Evolutionary conservation across 1,140 invertebrate genomes (phyloP).

Genomic region (Lysiphlebus fabarum): DNA sequence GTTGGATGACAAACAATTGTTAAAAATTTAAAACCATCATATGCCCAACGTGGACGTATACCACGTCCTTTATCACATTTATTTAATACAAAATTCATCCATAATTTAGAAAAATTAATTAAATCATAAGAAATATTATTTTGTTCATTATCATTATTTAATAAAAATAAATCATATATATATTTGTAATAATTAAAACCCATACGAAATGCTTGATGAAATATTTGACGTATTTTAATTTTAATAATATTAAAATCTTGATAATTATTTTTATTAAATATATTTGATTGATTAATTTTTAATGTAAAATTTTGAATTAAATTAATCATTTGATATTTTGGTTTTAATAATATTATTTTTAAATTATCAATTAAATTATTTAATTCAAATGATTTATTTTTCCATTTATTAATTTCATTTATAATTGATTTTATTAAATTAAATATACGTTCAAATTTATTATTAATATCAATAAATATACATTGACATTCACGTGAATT

Average conservation of each 20-base stretch:
- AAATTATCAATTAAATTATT: slow-evolving; percentile 61
- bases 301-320: slow-evolving; percentile 65
- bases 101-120: slow-evolving; percentile 74
- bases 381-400: slow-evolving; percentile 51
- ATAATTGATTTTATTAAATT: slow-evolving; percentile 75
- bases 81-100: slow-evolving; percentile 82
- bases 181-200: slow-evolving; percentile 89
- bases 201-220: slow-evolving; percentile 83
- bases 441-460: slow-evolving; percentile 73
- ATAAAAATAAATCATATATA: slow-evolving; percentile 63
- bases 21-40: slow-evolving; percentile 82
- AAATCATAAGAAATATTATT: slow-evolving; percentile 54
- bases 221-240: slow-evolving; percentile 71
- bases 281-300: slow-evolving; percentile 37
- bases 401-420: slow-evolving; percentile 64
- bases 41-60: slow-evolving; percentile 78
- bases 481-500: slow-evolving; percentile 75
- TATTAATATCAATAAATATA: slow-evolving; percentile 73
- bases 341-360: slow-evolving; percentile 62
- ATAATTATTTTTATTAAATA: slow-evolving; percentile 42
- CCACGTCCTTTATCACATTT: slow-evolving; percentile 81
- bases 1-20: slow-evolving; percentile 77
- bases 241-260: slow-evolving; percentile 37
- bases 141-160: slow-evolving; percentile 48
- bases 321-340: slow-evolving; percentile 61